These are phyloP conservation scores for Hoplostethus mediterraneus DNA, from an alignment of 2,797 vertebrate genomes.

Conservation along the genomic window DNA sequence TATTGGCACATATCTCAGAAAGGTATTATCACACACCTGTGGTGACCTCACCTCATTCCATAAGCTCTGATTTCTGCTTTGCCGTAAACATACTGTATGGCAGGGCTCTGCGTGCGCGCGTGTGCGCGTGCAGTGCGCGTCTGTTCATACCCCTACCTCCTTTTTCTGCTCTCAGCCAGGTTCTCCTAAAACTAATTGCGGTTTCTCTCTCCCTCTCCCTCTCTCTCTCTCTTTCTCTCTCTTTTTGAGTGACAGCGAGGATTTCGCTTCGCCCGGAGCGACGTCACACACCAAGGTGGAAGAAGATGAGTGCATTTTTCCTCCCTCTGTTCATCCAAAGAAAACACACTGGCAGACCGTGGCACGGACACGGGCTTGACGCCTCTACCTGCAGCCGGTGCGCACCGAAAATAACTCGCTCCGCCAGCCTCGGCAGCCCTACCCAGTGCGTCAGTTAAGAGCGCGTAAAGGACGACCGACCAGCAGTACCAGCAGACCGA, in stretches of 20 bases:
- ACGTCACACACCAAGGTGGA: constrained; percentile 83
- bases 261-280: constrained; percentile 81
- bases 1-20: constrained; percentile 56
- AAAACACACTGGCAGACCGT: constrained; percentile 65
- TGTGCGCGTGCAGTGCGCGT: constrained; percentile 38
- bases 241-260: constrained; percentile 75
- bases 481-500: not conserved
- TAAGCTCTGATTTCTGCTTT: constrained; percentile 80
- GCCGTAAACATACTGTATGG: constrained; percentile 72
- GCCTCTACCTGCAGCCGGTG: constrained; percentile 78
- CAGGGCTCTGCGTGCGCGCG: constrained; percentile 42
- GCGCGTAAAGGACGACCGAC: constrained; percentile 31
- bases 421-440: constrained; percentile 28
- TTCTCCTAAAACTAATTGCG: constrained; percentile 62
- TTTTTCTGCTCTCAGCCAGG: constrained; percentile 36
- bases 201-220: constrained; percentile 57
- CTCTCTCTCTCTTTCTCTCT: not conserved
- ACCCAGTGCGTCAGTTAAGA: constrained; percentile 29
- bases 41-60: constrained; percentile 78
- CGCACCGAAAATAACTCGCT: constrained; percentile 34
- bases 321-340: constrained; percentile 67
- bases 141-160: constrained; percentile 34
- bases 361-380: constrained; percentile 44
- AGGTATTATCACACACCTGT: constrained; percentile 69
- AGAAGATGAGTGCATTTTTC: constrained; percentile 76